Percentiles rank a stretch among this genome's conserved stretches.
phyloP scores from a whole-genome alignment of 2,797 vertebrate species.

The Neopelma chrysocephalum region DNA sequence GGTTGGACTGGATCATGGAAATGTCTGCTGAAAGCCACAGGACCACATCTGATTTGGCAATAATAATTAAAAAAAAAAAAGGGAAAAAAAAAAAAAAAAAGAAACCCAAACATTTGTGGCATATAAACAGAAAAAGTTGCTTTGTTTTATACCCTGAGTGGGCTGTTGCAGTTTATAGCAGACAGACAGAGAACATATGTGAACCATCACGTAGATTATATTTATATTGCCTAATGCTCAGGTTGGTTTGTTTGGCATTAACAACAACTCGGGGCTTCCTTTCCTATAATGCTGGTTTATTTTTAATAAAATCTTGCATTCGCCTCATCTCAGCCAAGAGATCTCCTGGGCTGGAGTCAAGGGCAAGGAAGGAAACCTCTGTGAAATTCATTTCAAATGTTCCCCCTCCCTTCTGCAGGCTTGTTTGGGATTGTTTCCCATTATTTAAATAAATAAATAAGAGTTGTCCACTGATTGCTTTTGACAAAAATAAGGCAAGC shows the following conservation, averaged over 20 bases:
- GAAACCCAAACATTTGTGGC: not conserved
- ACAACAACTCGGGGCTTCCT: slow-evolving; percentile 19
- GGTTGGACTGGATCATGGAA: not conserved
- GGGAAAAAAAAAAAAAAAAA: not conserved
- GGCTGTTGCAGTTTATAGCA: not conserved
- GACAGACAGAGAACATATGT: slow-evolving; percentile 30
- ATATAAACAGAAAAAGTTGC: not conserved
- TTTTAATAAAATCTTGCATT: slow-evolving; percentile 44
- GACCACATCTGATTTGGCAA: slow-evolving; percentile 5
- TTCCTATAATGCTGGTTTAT: slow-evolving; percentile 29
- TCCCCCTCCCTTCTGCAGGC: not conserved
- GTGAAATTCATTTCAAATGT: slow-evolving; percentile 24
- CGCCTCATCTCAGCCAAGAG: not conserved
- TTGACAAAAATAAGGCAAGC: not conserved
- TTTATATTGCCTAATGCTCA: slow-evolving; percentile 52
- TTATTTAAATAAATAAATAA: not conserved
- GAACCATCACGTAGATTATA: slow-evolving; percentile 40
- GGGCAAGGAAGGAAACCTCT: not conserved
- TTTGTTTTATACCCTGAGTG: not conserved
- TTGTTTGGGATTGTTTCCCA: not conserved
- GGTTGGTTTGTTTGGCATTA: slow-evolving; percentile 58
- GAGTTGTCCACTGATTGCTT: not conserved
- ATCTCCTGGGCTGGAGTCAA: not conserved
- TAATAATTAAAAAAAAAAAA: not conserved
- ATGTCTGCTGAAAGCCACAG: not conserved